Evolutionary conservation across 2,888 invertebrate species (phyloP).

Genomic region (Luperina testacea): DNA sequence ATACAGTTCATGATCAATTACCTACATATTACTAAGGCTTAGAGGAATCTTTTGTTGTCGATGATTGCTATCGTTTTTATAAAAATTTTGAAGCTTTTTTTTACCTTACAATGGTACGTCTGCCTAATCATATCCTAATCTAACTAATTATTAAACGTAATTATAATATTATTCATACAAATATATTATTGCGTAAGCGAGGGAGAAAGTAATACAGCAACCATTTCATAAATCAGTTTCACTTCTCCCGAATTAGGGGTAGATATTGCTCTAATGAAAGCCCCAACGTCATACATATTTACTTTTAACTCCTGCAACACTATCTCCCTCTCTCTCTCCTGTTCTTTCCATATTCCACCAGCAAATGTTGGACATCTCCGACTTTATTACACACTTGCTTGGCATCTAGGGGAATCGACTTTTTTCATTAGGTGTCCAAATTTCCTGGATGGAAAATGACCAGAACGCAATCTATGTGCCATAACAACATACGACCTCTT

Average conservation of each 20-base stretch:
- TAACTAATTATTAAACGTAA: background rate
- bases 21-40: no score
- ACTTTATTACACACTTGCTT: background rate
- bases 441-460: no score
- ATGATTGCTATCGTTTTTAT: no score
- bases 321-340: constrained; percentile 3
- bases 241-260: background rate
- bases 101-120: no score
- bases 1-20: no score
- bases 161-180: background rate
- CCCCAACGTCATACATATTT: background rate
- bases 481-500: no score
- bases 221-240: constrained; percentile 5
- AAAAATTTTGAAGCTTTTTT: no score
- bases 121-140: no score
- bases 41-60: no score
- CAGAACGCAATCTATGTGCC: no score
- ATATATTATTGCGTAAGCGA: background rate
- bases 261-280: background rate
- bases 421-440: no score
- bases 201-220: background rate
- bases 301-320: background rate
- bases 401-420: background rate
- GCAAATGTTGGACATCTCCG: background rate
- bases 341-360: background rate